Conservation (phyloP, 2,797 vertebrate genomes). For the Syncerus caffer region DNA sequence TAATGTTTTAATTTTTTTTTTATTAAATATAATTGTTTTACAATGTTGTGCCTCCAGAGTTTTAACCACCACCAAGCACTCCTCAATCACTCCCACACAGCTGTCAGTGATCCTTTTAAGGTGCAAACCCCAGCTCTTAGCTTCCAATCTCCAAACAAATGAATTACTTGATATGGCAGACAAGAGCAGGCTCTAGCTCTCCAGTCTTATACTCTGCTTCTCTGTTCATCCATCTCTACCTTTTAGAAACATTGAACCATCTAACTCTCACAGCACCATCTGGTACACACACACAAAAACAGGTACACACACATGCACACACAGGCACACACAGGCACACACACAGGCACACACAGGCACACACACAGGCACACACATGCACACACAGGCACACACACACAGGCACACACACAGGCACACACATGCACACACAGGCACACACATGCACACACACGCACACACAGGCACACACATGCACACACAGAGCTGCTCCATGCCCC, state of each 20-base stretch:
- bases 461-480: too few relatives aligned
- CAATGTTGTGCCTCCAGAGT: background rate
- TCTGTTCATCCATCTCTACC: background rate
- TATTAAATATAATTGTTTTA: background rate
- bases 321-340: background rate
- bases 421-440: background rate
- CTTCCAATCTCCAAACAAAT: background rate
- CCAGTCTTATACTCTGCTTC: background rate
- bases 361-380: too few relatives aligned
- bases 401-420: background rate
- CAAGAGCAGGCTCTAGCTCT: background rate
- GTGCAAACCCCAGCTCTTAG: background rate
- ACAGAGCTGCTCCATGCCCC: fast-evolving
- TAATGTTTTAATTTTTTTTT: background rate
- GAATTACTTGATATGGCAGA: background rate
- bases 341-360: too few relatives aligned
- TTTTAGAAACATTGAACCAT: background rate
- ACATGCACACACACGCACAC: too few relatives aligned
- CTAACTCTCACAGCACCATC: background rate
- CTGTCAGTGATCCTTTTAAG: background rate
- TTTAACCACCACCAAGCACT: too few relatives aligned
- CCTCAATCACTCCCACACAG: background rate
- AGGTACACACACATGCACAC: background rate
- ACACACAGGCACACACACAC: fast-evolving
- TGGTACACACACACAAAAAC: background rate